Percentiles rank a stretch among this genome's conserved stretches.
phyloP scores from a whole-genome alignment of 1,140 invertebrate species.

The Lordiphosa clarofinis region DNA sequence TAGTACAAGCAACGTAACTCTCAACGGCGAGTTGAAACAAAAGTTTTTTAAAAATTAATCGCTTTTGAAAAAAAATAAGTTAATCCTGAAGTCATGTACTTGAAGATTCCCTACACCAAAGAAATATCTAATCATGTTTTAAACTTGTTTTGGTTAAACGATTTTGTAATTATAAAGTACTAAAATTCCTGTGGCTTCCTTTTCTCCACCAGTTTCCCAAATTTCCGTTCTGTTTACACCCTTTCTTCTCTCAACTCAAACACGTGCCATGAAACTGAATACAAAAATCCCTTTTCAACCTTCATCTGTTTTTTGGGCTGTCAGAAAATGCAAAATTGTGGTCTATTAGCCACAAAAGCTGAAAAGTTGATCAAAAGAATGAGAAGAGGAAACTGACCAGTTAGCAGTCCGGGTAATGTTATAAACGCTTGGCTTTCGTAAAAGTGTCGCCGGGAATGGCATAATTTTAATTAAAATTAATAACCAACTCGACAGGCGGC shows the following conservation, averaged over 20 bases:
- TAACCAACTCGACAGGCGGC: conserved; percentile 63
- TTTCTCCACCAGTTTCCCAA: too few relatives aligned
- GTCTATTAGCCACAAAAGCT: conserved; percentile 43
- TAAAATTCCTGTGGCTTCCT: too few relatives aligned
- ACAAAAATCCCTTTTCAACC: conserved; percentile 5
- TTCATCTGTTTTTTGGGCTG: conserved; percentile 48
- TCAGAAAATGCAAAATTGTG: conserved; percentile 52
- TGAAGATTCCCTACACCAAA: neutral
- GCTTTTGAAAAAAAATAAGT: too few relatives aligned
- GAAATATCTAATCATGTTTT: neutral
- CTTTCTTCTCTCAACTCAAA: neutral
- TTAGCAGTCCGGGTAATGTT: too few relatives aligned
- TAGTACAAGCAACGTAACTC: too few relatives aligned
- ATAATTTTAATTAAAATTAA: conserved; percentile 78
- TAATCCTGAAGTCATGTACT: too few relatives aligned
- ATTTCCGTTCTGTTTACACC: neutral
- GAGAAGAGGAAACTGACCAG: too few relatives aligned
- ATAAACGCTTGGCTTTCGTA: conserved; percentile 34
- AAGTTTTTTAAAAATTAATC: too few relatives aligned
- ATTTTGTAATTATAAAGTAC: too few relatives aligned
- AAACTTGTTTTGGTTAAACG: too few relatives aligned
- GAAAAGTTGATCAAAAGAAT: conserved; percentile 40
- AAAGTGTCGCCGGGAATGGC: conserved; percentile 50
- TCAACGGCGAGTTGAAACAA: too few relatives aligned
- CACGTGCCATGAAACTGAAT: conserved; percentile 10